Base-by-base conservation (phyloP, 2,888 invertebrate genomes). In the Temnothorax unifasciatus region DNA sequence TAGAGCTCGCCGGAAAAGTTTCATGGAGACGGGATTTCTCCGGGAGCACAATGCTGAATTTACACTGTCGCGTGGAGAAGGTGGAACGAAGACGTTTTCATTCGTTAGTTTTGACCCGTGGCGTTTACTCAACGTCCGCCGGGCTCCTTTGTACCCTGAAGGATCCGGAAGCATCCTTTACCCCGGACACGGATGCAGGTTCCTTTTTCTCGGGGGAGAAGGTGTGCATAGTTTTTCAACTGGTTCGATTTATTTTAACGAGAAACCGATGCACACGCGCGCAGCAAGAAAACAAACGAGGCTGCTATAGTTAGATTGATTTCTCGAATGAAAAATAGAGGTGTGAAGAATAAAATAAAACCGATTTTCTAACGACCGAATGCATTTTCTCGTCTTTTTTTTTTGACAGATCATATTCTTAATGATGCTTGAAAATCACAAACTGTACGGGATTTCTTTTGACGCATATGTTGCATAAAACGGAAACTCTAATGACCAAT, bases 21-120 rank as follows among this genome's bases (percentile, higher is more conserved):
- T 85, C 63, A 52, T 57, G 74, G 75, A 74, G 68, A 57, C 29
- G 74, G 77, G 86, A 91, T 90, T 92, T 91, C 89, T 92, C 88
- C 90, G 84, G 44, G 77, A 84, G 63, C 85, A 90, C 91, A 90
- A 91, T 91, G 90, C 85, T 88, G 90, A 91, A 91, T 92, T 90
- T 91, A 91, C 91, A 91, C 91, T 87, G 92, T 88, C 90, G 82
- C 83, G 83, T 81, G 86, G 90, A 88, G 90, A 87, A 87, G 85
- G 85, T 81, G 83, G 76, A 82, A 76, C 83, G 82, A 88, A 85
- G 85, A 77, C 86, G 83, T 84, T 90, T 90, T 91, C 91, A 90
- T 91, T 91, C 91, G 87, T 92, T 86, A 89, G 84, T 90, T 92
- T 87, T 88, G 87, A 88, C 86, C 89, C 77, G 68, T 79, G 87